Evolutionary conservation across 2,113 vertebrate genomes (phyloP), one percentile per base, ranked within the genome.

Genomic region (Pteronura brasiliensis): DNA sequence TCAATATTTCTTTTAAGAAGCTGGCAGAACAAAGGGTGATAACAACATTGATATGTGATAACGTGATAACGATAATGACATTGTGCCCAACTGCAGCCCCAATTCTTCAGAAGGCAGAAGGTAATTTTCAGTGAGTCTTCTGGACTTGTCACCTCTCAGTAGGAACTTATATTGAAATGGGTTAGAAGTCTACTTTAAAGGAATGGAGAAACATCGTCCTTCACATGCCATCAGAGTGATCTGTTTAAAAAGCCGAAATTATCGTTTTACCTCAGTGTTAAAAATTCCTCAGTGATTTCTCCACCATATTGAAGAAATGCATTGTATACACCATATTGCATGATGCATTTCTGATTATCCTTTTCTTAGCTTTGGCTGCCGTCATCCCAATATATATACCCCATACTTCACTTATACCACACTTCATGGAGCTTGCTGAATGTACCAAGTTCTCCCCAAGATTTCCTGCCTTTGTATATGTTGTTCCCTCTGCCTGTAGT

Each of bases 1-100:
- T 74, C 96, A 94, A 34, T 83, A 72, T 84, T 72, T 91, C n/a
- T 67, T 96, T 95, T 59, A 59, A 90, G 76, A 96, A 25, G 29
- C 14, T 80, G n/a, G 8, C 15, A 67, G 44, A 88, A 47, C 39
- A 88, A 77, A 67, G 4, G n/a, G 1, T n/a, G 55, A 29, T 15
- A 47, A 6, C 4, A 25, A 13, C n/a, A 4, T 9, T 36, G 17
- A 49, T 49, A 49, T 13, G 12, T 49, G 47, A 49, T 49, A 49
- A 49, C 47, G 0, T 49, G 47, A 49, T 13, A 49, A 49, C 12
- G 55, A 29, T 18, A 44, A 4, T 3, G 29, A 13, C n/a, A 4
- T 9, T 36, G 17, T 63, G 17, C 36, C 47, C 57, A 74, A 20
- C 15, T 47, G 27, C 3, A 69, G 14, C 31, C 18, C 49, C 36